Evolutionary conservation across 1,140 invertebrate genomes (phyloP), one percentile per base, ranked within the genome.

Genomic region (Chrysopa pallens): DNA sequence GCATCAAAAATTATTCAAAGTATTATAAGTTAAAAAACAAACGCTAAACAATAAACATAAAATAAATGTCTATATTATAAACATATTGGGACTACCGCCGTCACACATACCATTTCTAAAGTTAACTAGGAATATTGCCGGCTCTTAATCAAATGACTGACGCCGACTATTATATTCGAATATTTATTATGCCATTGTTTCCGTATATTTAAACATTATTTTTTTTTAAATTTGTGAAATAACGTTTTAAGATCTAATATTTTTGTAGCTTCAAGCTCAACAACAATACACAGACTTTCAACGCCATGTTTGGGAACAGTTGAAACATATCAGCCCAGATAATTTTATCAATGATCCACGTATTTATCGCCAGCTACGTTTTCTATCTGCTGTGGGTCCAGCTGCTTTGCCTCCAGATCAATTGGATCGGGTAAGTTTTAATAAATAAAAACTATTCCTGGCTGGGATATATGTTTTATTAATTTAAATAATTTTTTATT

Each of bases 371-470:
- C 79, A 88, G 55, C 65, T 93, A 8, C 72, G 75, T 52, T 71
- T 80, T 42, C 69, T 91, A 17, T 80, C 83, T 8, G 74, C 80
- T 36, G 78, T 89, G 28, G 91, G 90, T 17, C 79, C 82, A 7
- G 75, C 86, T 29, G 88, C 86, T 0, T 59, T 94, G 39, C 75
- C 82, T 1, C 74, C 82, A 7, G 81, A 88, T 54, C 80, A 87
- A 49, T 63, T 90, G 1, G 81, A 86, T 49, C 73, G 85, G 56
- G 86, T 92, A 66, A 72, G 68, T 63, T 48, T 33, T 49, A 36
- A 36, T 13, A 42, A 39, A 35, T 11, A 33, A 33, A 33, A 11
- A 33, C 2, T 33, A 11, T 33, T 2, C 3, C n/a, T 33, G 2
- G 2, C 6, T 2, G n/a, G 6, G 8, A 33, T 12, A 41, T 37